Conservation (phyloP, 1,140 invertebrate species). For the Asbolus verrucosus region DNA sequence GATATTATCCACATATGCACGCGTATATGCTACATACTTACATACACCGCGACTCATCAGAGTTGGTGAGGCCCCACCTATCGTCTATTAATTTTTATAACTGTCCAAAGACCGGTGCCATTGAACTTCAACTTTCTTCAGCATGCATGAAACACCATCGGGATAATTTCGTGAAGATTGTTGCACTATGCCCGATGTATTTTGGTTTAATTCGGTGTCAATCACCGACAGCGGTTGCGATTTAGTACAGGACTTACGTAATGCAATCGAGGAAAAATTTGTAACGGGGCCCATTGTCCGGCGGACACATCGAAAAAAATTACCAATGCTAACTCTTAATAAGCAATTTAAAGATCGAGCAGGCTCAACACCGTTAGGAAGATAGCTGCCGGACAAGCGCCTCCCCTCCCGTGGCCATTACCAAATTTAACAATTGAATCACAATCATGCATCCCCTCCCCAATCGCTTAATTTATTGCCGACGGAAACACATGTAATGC, state of each 20-base stretch:
- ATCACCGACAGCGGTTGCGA: constrained; percentile 16
- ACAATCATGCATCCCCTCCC: background rate
- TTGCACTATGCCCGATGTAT: constrained; percentile 2
- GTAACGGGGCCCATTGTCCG: constrained; percentile 25
- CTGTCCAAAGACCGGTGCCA: constrained; percentile 46
- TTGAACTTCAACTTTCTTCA: constrained; percentile 40
- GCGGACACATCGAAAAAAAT: background rate
- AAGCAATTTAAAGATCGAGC: constrained; percentile 31
- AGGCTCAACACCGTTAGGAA: constrained; percentile 29
- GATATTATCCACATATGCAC: constrained; percentile 24
- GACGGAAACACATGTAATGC: too few species aligned
- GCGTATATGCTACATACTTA: constrained; percentile 20
- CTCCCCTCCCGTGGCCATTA: background rate
- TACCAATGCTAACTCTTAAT: constrained; percentile 9
- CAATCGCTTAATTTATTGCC: background rate
- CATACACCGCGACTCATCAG: background rate
- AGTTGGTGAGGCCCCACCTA: constrained; percentile 33
- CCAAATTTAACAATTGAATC: constrained; percentile 25
- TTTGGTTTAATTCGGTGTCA: constrained; percentile 28
- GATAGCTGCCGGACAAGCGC: background rate
- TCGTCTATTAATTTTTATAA: constrained; percentile 53
- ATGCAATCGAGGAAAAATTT: constrained; percentile 8
- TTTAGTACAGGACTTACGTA: constrained; percentile 24
- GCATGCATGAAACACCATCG: background rate
- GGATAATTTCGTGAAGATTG: constrained; percentile 25